phyloP scores from a whole-genome alignment of 2,888 invertebrate genomes.

The Aphidoletes aphidimyza region DNA sequence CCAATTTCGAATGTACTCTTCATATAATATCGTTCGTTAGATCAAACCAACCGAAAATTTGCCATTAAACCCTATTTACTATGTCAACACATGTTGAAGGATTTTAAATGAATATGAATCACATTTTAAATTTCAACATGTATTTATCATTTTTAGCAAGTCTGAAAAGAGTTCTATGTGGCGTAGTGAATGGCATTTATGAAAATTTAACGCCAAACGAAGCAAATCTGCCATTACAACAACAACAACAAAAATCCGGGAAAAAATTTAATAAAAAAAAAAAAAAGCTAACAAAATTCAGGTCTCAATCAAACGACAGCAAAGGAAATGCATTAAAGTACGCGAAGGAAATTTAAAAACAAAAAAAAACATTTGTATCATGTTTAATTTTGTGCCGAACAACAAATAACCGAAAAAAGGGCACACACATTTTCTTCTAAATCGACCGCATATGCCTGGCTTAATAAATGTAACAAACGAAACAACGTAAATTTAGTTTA shows the following conservation, averaged over 20 bases:
- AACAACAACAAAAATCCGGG: background rate
- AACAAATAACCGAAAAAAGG: background rate
- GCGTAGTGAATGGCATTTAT: background rate
- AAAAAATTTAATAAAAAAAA: background rate
- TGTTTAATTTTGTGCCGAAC: background rate
- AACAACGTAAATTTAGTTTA: background rate
- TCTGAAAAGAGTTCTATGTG: constrained; percentile 40
- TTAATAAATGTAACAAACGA: background rate
- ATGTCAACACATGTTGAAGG: too few species aligned
- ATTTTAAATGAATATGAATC: background rate
- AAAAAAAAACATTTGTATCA: constrained; percentile 9
- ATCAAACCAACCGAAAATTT: too few species aligned
- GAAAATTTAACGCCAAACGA: background rate
- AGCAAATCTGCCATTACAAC: background rate
- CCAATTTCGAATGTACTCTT: too few species aligned
- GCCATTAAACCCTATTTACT: too few species aligned
- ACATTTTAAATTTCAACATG: background rate
- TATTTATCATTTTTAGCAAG: background rate
- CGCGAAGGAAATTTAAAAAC: too few species aligned
- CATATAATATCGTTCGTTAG: too few species aligned
- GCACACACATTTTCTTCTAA: background rate
- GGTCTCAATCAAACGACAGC: background rate
- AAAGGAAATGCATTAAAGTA: background rate
- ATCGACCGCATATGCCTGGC: too few species aligned
- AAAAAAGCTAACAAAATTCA: background rate